A percentile compares a stretch with the other conserved stretches of the same genome.
Conservation (phyloP, 2,113 vertebrate species). For the Tamias sibiricus region DNA sequence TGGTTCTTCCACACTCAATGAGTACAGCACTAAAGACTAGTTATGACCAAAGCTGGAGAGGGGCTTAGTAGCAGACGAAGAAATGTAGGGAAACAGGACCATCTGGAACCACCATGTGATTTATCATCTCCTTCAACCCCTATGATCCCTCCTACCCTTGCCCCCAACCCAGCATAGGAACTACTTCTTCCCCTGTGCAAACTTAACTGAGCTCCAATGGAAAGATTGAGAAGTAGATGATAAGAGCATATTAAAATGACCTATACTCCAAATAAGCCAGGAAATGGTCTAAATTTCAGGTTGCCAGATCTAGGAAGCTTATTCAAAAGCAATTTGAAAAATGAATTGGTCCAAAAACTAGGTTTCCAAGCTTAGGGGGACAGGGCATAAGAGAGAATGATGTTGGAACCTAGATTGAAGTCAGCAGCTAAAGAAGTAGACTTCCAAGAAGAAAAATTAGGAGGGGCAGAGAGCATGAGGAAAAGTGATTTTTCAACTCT, state of each 20-base stretch:
- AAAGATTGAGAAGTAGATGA: neutral
- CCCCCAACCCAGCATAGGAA: neutral
- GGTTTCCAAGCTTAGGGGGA: neutral
- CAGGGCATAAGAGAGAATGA: neutral
- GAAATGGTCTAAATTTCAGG: neutral
- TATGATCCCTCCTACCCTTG: accelerated
- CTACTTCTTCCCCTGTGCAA: neutral
- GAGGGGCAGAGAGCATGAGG: neutral
- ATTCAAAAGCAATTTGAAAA: slow-evolving; percentile 46
- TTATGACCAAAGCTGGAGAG: neutral
- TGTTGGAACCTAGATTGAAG: neutral
- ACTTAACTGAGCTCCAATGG: neutral
- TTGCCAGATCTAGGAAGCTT: neutral
- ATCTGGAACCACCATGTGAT: neutral
- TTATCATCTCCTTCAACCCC: neutral
- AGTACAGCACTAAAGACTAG: neutral
- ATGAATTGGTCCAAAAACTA: neutral
- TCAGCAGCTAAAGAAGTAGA: neutral
- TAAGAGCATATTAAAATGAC: neutral
- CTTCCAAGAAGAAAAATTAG: neutral
- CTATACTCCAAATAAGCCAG: neutral
- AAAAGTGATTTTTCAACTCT: neutral
- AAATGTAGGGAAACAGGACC: neutral
- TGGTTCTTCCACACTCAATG: neutral
- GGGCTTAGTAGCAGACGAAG: neutral